Base-by-base conservation (phyloP, 2,888 invertebrate genomes). In the Xestoiulus laeticollis region DNA sequence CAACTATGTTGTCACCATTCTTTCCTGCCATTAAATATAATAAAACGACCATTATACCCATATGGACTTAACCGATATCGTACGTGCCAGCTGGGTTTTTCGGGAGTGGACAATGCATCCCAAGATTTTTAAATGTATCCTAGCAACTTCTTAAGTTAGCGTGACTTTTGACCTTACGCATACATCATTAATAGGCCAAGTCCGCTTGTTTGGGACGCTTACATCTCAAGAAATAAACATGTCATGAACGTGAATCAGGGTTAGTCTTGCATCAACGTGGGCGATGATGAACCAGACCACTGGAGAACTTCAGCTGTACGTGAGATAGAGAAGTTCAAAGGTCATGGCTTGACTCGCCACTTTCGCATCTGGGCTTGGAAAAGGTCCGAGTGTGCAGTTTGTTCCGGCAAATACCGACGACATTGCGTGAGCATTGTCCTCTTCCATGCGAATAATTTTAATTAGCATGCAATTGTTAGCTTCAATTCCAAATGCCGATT, bases 391-490 rank as follows among this genome's bases (percentile, higher is more conserved):
- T 78, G 30, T 26, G 30, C 78, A 30, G 30, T 38, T 38, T 5
- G 38, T 38, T 78, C 30, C 12, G 30, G 78, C 78, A 30, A 78
- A 30, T 30, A 10, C 30, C 12, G 26, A 5, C 26, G 26, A 12
- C 6, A 68, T 68, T 68, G 26, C 68, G 8, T n/a, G 26, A 14
- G 30, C 30, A 30, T 78, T 78, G 78, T 78, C 78, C 26, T 78
- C 78, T 78, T 16, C 78, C 78, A 78, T 30, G 78, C 78, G 78
- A 78, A 16, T 14, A 30, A 30, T 14, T 78, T 78, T 78, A 78
- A 78, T 78, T 78, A 30, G 78, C 30, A 8, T 16, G 78, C 78
- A 78, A 78, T 78, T 78, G 78, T 78, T 78, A 78, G 30, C 30
- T 78, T 78, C 26, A 78, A 30, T 78, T 78, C 30, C 26, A 30